phyloP scores from a whole-genome alignment of 2,888 invertebrate genomes.

The Hemicrepidius hirtus region DNA sequence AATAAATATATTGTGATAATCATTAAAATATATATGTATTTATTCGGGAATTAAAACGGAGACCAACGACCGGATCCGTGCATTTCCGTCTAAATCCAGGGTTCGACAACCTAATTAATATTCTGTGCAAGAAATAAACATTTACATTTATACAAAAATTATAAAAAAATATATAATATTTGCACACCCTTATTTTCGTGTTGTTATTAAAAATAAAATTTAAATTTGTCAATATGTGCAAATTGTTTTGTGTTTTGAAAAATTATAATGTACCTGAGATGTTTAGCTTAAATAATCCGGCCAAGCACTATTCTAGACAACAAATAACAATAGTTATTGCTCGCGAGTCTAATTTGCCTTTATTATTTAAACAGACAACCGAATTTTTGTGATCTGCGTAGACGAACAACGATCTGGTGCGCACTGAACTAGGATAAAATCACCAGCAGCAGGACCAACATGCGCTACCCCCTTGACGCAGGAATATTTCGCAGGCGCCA shows the following conservation, averaged over 20 bases:
- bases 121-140: slow-evolving; percentile 1
- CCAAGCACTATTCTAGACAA: background rate
- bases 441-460: slow-evolving; percentile 29
- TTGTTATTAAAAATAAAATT: background rate
- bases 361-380: slow-evolving; percentile 19
- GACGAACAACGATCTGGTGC: slow-evolving; percentile 51
- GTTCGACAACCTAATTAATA: slow-evolving; percentile 14
- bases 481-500: slow-evolving; percentile 33
- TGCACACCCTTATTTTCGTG: background rate
- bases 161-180: background rate
- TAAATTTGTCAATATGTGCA: background rate
- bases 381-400: slow-evolving; percentile 46
- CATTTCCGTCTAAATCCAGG: slow-evolving; percentile 16
- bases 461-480: slow-evolving; percentile 34
- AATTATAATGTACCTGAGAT: background rate
- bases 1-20: background rate
- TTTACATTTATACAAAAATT: too few species aligned
- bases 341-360: slow-evolving; percentile 10
- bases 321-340: slow-evolving; percentile 1
- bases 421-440: slow-evolving; percentile 48
- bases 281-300: too few species aligned
- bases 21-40: background rate
- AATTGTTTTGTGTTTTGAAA: background rate
- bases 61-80: slow-evolving; percentile 1
- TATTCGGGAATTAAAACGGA: background rate